A percentile compares a stretch with the other conserved stretches of the same genome.
Evolutionary conservation across 2,888 invertebrate species (phyloP).

Genomic region (Dynastes maya): DNA sequence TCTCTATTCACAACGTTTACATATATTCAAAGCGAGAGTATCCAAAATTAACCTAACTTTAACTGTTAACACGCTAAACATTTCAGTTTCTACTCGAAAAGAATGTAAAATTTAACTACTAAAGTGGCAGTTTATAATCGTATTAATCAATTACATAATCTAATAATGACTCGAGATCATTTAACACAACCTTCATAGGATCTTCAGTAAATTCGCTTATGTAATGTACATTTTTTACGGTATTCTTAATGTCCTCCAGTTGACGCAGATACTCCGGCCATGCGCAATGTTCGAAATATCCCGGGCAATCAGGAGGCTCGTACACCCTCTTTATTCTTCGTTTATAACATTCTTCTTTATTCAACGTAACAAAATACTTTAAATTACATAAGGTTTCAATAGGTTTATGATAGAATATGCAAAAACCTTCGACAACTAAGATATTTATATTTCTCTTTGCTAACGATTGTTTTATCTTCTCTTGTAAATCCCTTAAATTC

Average conservation of each 20-base stretch:
- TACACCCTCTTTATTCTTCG: constrained; percentile 80
- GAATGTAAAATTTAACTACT: background rate
- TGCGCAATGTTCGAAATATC: constrained; percentile 91
- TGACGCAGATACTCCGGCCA: constrained; percentile 89
- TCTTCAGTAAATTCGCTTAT: constrained; percentile 60
- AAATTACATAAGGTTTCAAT: constrained; percentile 79
- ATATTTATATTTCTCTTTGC: constrained; percentile 70
- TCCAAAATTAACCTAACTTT: no score
- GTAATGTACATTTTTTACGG: constrained; percentile 63
- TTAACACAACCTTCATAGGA: constrained; percentile 49
- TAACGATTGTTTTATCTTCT: constrained; percentile 52
- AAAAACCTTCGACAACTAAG: constrained; percentile 84
- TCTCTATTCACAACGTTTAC: no score
- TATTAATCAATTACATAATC: background rate
- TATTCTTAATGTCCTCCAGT: constrained; percentile 68
- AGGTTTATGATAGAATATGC: constrained; percentile 81
- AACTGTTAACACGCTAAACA: no score
- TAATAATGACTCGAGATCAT: background rate
- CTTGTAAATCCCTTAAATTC: background rate
- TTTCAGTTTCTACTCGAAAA: no score
- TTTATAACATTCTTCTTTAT: constrained; percentile 78
- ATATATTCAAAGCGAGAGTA: no score
- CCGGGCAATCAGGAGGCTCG: constrained; percentile 88
- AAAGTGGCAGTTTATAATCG: background rate
- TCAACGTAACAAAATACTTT: constrained; percentile 83